Percentiles rank a stretch among this genome's conserved stretches.
phyloP scores from a whole-genome alignment of 92 coral and sea anemone species.

The Nematostella vectensis region DNA sequence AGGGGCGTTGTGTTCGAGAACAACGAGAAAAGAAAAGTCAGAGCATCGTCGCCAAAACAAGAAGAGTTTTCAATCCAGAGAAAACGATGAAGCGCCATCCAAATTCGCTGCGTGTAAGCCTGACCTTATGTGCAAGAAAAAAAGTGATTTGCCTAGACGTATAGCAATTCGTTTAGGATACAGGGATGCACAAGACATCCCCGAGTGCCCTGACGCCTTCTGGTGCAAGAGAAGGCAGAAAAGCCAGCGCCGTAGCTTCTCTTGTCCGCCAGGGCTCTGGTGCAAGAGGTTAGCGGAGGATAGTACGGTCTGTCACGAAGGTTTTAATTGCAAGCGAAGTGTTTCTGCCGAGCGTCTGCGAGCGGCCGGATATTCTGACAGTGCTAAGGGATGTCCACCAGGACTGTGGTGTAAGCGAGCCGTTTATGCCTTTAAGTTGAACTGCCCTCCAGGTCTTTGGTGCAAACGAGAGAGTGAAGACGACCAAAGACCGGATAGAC shows the following conservation, averaged over 20 bases:
- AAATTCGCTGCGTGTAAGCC: no score
- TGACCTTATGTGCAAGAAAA: background rate
- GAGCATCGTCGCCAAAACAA: background rate
- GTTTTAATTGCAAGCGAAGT: background rate
- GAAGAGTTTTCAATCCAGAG: no score
- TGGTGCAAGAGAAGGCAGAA: slow-evolving; percentile 46
- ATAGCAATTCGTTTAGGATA: background rate
- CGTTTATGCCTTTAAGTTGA: background rate
- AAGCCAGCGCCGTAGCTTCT: no score
- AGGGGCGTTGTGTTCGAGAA: background rate
- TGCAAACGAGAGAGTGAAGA: slow-evolving; percentile 4
- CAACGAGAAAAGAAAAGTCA: background rate
- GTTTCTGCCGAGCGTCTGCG: slow-evolving; percentile 10
- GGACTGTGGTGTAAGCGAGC: slow-evolving; percentile 22
- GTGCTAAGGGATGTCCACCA: background rate
- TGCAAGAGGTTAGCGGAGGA: slow-evolving; percentile 8
- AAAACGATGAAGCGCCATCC: no score
- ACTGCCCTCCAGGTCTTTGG: slow-evolving; percentile 43
- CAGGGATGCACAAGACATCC: background rate
- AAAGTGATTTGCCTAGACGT: background rate
- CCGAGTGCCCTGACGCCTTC: slow-evolving; percentile 37
- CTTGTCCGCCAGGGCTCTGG: slow-evolving; percentile 65
- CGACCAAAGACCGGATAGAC: background rate
- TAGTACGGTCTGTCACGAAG: background rate
- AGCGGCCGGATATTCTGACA: slow-evolving; percentile 15